Percentiles rank a stretch among this genome's conserved stretches.
phyloP scores from a whole-genome alignment of 2,113 vertebrate genomes.

The Panthera leo region DNA sequence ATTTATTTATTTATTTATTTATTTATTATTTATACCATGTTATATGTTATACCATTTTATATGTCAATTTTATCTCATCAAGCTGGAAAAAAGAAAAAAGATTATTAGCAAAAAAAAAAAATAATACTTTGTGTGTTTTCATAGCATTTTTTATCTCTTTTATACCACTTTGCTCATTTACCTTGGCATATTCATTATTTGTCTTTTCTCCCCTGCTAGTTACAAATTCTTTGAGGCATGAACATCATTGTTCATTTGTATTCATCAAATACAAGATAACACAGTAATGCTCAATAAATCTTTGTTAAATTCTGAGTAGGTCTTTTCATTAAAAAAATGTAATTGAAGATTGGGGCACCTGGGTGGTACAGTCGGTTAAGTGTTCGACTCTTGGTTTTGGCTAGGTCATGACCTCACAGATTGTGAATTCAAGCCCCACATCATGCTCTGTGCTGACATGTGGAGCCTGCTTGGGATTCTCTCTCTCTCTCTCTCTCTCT shows the following conservation, averaged over 20 bases:
- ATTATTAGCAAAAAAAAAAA: conserved; percentile 23
- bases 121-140: background rate
- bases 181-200: background rate
- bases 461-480: too few species aligned
- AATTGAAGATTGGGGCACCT: background rate
- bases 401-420: too few species aligned
- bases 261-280: background rate
- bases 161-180: background rate
- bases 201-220: background rate
- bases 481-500: too few species aligned
- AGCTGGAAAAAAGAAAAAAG: background rate
- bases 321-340: background rate
- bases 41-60: background rate
- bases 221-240: background rate
- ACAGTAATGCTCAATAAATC: background rate
- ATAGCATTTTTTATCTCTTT: background rate
- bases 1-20: too few species aligned
- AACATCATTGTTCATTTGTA: background rate
- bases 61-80: background rate
- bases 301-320: background rate
- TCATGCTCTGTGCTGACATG: too few species aligned
- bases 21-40: too few species aligned
- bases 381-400: too few species aligned
- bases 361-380: too few species aligned
- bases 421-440: background rate